A percentile compares a stretch with the other conserved stretches of the same genome.
Evolutionary conservation across 2,113 vertebrate species (phyloP).

Genomic region (Lagopus leucura): DNA sequence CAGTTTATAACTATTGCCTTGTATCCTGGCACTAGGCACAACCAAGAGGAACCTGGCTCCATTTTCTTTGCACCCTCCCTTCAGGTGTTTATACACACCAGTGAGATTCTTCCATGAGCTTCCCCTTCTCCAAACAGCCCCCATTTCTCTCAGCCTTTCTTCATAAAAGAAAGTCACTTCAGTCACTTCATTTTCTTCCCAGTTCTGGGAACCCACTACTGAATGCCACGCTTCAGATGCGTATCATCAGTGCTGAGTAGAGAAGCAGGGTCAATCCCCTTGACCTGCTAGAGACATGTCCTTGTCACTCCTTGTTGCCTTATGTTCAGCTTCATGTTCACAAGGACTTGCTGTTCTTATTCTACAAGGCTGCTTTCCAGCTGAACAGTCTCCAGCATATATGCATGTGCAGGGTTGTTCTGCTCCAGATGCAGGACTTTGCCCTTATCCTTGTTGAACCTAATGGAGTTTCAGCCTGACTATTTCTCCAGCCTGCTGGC

Average conservation of each 20-base stretch:
- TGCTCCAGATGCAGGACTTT: neutral
- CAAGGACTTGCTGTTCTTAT: neutral
- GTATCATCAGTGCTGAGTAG: neutral
- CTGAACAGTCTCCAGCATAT: neutral
- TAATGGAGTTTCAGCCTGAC: neutral
- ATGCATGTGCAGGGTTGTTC: neutral
- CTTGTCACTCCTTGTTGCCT: neutral
- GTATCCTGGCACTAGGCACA: neutral
- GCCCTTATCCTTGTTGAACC: neutral
- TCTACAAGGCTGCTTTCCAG: neutral
- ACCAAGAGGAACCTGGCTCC: neutral
- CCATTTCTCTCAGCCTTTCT: neutral
- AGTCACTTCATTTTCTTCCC: neutral
- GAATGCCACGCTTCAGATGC: neutral
- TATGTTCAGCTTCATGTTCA: neutral
- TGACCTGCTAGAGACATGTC: neutral
- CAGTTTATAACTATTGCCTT: accelerated
- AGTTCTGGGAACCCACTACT: neutral
- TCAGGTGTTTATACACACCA: accelerated
- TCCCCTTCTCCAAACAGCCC: neutral
- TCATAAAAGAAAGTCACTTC: neutral
- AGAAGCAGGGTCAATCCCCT: neutral
- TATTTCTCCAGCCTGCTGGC: neutral
- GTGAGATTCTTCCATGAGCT: neutral
- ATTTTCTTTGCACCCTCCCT: neutral